phyloP scores from a whole-genome alignment of 2,113 vertebrate species.

The Muntiacus reevesi region DNA sequence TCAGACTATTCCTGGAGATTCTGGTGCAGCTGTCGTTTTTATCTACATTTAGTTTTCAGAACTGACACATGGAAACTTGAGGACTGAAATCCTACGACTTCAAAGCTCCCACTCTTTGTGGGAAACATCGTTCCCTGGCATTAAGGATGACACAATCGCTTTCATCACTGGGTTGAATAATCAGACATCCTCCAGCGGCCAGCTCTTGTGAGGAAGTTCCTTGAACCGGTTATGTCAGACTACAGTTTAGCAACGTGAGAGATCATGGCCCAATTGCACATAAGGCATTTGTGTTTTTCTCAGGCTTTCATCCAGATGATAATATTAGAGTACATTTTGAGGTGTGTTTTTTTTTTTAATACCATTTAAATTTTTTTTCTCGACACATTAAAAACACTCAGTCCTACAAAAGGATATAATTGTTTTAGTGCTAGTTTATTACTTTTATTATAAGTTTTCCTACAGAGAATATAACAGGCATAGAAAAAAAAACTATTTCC shows the following conservation, averaged over 20 bases:
- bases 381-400: not conserved
- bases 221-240: not conserved
- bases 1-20: constrained; percentile 52
- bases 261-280: not conserved
- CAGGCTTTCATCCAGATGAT: constrained; percentile 24
- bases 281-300: not conserved
- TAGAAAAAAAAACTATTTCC: not conserved
- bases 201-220: not conserved
- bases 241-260: not conserved
- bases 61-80: constrained; percentile 46
- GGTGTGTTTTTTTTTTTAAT: not conserved
- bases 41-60: constrained; percentile 49
- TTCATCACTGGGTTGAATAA: constrained; percentile 20
- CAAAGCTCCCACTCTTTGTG: constrained; percentile 52
- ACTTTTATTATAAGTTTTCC: not conserved
- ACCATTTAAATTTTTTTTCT: constrained; percentile 33
- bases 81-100: constrained; percentile 50
- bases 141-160: constrained; percentile 11
- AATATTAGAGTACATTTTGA: not conserved
- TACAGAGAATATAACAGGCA: not conserved
- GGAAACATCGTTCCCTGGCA: not conserved
- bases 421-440: not conserved
- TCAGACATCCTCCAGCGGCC: constrained; percentile 5
- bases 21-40: constrained; percentile 38
- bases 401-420: not conserved